These are phyloP conservation scores for Catostylus mosaicus DNA, from an alignment of 30 jellyfish, hydroid and myxozoan species.

Conservation along the genomic window DNA sequence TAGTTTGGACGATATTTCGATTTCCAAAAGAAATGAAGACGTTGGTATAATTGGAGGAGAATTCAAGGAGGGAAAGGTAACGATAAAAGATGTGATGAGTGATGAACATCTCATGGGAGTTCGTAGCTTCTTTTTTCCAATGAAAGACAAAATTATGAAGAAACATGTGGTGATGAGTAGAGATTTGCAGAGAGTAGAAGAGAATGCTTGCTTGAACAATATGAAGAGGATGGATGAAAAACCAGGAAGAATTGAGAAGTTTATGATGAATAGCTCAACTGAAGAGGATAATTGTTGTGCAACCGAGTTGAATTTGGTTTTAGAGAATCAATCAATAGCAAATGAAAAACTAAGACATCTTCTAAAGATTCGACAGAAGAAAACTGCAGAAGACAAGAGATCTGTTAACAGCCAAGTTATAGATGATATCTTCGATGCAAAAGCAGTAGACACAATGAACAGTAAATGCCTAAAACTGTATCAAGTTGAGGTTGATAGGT, in stretches of 20 bases:
- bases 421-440: neutral
- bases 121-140: constrained; percentile 29
- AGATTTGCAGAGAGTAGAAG: neutral
- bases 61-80: neutral
- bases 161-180: neutral
- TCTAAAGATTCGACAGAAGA: neutral
- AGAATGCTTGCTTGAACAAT: neutral
- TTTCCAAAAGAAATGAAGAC: too few species aligned
- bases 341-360: constrained; percentile 8
- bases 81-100: neutral
- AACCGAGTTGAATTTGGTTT: neutral
- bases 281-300: neutral
- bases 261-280: neutral
- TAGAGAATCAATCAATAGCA: constrained; percentile 14
- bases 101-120: constrained; percentile 33
- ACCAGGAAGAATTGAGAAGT: constrained; percentile 1
- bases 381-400: neutral
- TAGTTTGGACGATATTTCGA: neutral
- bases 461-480: neutral
- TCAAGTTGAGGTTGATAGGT: neutral
- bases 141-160: neutral
- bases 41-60: neutral
- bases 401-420: neutral
- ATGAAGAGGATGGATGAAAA: constrained; percentile 9
- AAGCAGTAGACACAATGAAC: neutral